phyloP scores from a whole-genome alignment of 2,113 vertebrate species.

The Ammospiza nelsoni region DNA sequence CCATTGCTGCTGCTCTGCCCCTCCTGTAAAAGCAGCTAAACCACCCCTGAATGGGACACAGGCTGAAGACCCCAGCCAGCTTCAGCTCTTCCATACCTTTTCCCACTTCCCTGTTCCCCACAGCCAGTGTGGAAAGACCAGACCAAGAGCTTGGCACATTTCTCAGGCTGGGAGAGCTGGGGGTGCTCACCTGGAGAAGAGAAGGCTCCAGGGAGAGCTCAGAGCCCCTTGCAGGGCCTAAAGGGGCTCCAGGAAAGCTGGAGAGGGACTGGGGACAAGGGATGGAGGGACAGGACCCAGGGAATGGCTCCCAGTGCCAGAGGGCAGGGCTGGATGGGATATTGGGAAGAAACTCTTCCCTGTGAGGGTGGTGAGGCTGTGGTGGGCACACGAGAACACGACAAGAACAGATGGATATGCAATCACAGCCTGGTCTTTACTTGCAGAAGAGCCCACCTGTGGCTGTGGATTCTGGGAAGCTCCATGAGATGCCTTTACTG shows the following conservation, averaged over 20 bases:
- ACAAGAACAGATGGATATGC: background rate
- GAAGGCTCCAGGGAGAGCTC: background rate
- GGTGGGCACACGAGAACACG: background rate
- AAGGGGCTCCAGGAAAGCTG: background rate
- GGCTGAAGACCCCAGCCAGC: background rate
- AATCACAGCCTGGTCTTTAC: background rate
- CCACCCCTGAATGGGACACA: background rate
- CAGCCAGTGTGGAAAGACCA: background rate
- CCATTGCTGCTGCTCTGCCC: background rate
- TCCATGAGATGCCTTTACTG: background rate
- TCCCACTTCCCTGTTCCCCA: background rate
- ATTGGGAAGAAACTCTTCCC: background rate
- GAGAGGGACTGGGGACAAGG: background rate
- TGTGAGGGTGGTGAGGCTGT: background rate
- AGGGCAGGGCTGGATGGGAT: background rate
- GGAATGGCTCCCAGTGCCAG: background rate
- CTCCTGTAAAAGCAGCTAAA: background rate
- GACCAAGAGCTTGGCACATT: background rate
- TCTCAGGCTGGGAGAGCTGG: background rate
- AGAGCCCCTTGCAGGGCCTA: fast-evolving
- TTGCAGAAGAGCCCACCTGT: background rate
- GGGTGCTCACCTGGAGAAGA: background rate
- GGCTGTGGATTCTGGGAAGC: background rate
- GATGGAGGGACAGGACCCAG: background rate
- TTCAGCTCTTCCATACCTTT: background rate